Evolutionary conservation across 2,797 vertebrate species (phyloP).

Genomic region (Cuculus canorus): DNA sequence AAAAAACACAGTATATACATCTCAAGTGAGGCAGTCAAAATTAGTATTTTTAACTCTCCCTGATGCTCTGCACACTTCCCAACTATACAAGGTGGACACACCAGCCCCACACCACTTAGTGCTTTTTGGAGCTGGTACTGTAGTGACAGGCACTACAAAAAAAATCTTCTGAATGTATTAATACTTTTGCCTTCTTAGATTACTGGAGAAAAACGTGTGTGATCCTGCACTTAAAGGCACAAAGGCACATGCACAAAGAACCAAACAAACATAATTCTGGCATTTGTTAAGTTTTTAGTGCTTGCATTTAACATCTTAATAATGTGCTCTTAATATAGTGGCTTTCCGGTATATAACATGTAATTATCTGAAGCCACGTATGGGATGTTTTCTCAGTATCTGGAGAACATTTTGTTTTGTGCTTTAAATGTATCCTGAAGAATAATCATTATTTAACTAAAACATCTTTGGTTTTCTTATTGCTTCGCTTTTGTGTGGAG

Average conservation of each 20-base stretch:
- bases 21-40: neutral
- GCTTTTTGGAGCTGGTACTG: neutral
- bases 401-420: constrained; percentile 43
- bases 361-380: constrained; percentile 19
- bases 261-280: neutral
- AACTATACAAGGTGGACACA: neutral
- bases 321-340: neutral
- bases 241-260: neutral
- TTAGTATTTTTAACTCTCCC: neutral
- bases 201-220: neutral
- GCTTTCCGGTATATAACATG: neutral
- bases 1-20: neutral
- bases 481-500: constrained; percentile 38
- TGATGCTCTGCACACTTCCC: neutral
- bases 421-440: neutral
- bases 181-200: neutral
- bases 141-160: neutral
- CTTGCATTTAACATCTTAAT: constrained; percentile 1
- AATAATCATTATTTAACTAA: constrained; percentile 26
- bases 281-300: neutral
- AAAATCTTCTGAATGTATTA: neutral
- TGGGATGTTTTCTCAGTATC: neutral
- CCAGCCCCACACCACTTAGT: neutral
- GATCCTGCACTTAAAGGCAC: neutral
- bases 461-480: constrained; percentile 35